phyloP scores from a whole-genome alignment of 2,113 vertebrate species.

The Phyllostomus hastatus region DNA sequence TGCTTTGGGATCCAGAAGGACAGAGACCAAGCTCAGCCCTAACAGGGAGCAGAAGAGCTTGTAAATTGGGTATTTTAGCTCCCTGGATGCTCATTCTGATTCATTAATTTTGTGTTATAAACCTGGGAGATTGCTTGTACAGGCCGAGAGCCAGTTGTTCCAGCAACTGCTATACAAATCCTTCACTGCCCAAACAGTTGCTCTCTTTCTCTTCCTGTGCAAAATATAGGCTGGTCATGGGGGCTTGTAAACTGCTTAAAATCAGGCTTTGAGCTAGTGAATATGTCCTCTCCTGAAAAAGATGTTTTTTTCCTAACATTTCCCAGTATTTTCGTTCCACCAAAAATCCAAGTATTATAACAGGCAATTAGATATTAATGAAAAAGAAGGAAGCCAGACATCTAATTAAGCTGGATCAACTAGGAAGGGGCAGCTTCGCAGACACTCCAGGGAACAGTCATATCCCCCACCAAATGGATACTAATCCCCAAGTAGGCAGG shows the following conservation, averaged over 20 bases:
- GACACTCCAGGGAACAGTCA: not conserved
- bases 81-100: slow-evolving; percentile 23
- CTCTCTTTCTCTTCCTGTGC: not conserved
- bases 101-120: slow-evolving; percentile 27
- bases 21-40: not conserved
- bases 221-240: slow-evolving; percentile 3
- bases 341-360: not conserved
- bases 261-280: slow-evolving; percentile 16
- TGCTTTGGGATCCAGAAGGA: slow-evolving; percentile 6
- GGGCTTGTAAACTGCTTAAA: not conserved
- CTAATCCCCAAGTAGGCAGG: not conserved
- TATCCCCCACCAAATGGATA: not conserved
- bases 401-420: not conserved
- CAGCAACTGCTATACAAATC: slow-evolving; percentile 34
- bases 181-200: slow-evolving; percentile 3
- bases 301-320: not conserved
- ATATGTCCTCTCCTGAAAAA: not conserved
- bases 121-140: slow-evolving; percentile 50
- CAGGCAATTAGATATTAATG: not conserved
- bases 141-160: slow-evolving; percentile 50
- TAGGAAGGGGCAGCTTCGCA: not conserved
- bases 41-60: slow-evolving; percentile 8
- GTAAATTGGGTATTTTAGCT: not conserved
- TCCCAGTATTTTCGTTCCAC: not conserved
- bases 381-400: not conserved